These are phyloP conservation scores for Bradypodion ventrale DNA, from an alignment of 2,797 vertebrate species.

Conservation along the genomic window DNA sequence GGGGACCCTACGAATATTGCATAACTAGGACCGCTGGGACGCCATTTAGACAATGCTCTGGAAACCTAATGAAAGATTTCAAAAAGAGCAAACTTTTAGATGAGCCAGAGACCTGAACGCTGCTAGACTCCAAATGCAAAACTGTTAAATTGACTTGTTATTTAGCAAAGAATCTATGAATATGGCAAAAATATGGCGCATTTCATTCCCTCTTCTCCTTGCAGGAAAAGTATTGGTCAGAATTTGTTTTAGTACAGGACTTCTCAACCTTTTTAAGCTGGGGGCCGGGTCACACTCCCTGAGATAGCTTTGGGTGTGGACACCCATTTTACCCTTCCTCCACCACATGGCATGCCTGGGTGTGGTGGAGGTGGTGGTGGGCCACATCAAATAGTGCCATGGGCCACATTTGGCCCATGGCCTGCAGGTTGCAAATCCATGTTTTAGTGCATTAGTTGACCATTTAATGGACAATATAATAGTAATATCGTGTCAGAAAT, in stretches of 20 bases:
- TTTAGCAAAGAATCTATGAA: slow-evolving; percentile 14
- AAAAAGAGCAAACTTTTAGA: not conserved
- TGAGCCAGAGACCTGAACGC: not conserved
- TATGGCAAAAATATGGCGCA: not conserved
- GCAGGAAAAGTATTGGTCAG: not conserved
- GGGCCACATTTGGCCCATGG: too few relatives aligned
- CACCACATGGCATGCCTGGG: too few relatives aligned
- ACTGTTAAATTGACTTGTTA: not conserved
- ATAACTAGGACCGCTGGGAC: not conserved
- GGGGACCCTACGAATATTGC: not conserved
- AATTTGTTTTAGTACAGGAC: too few relatives aligned
- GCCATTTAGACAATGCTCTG: slow-evolving; percentile 17
- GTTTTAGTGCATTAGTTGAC: not conserved
- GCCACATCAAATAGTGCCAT: too few relatives aligned
- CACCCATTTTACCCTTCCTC: too few relatives aligned
- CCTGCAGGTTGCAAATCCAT: too few relatives aligned
- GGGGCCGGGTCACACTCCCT: too few relatives aligned
- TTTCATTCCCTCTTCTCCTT: not conserved
- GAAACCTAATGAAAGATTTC: not conserved
- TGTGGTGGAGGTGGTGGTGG: too few relatives aligned
- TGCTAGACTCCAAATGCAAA: not conserved
- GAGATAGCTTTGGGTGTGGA: too few relatives aligned
- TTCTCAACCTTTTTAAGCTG: too few relatives aligned
- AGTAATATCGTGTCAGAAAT: too few relatives aligned
- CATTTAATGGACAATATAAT: not conserved